Base-by-base conservation (phyloP, 2,797 vertebrate genomes). In the Pangasius larnaudii region DNA sequence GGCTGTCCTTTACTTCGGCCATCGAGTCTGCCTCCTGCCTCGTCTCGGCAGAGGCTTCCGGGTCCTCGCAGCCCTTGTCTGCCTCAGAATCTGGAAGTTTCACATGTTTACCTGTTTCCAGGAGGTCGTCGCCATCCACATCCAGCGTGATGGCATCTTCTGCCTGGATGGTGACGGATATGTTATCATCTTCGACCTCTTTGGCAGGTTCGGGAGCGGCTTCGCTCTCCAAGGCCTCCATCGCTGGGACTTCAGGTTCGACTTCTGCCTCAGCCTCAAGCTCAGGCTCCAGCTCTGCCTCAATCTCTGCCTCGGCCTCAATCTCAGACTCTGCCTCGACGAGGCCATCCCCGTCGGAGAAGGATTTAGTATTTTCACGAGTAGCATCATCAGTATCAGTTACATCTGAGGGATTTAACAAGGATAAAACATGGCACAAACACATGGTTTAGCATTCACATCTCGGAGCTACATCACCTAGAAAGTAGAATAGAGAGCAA, bases 101-200 rank as follows among this genome's bases (percentile, higher is more conserved):
- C 97, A 99, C 96, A 98, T 99, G 98, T 99, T 99, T 99, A 99
- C 99, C 99, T 99, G 99, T 99, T 96, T 99, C 99, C 96, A 99
- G 98, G 95, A 99, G 99, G 95, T 99, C 98, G 94, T 99, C 99
- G 89, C 98, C 99, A 98, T 99, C 99, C 96, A 99, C 98, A 96
- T 99, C 98, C 94, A 99, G 96, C 93, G 99, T 99, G 97, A 99
- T 98, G 96, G 98, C 98, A 95, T 99, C 99, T 97, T 99, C 98
- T 85, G 99, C 99, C 96, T 97, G 99, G 97, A 99, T 98, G 96
- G 98, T 99, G 96, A 99, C 98, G 91, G 98, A 99, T 90, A 99
- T 97, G 96, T 98, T 98, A 98, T 99, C 98, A 81, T 99, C 98
- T 94, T 99, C 98, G 75, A 95, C 96, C 96, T 99, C 98, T 97